Percentiles rank a stretch among this genome's conserved stretches.
Conservation (phyloP, 2,888 invertebrate species). For the Liposcelis brunnea region DNA sequence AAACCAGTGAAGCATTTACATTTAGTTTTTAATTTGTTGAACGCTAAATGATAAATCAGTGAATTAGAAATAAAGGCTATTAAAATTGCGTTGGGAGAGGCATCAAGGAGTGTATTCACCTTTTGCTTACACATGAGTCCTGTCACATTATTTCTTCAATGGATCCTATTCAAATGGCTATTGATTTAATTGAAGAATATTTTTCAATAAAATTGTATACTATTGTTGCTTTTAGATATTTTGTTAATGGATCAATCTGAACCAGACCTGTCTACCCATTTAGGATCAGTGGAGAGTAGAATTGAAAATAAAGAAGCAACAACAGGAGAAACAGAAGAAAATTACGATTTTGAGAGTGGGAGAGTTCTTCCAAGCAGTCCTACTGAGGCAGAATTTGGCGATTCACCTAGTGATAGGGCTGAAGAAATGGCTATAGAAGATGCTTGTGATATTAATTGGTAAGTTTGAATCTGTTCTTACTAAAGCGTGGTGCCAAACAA, state of each 20-base stretch:
- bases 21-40: too few species aligned
- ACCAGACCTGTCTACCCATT: neutral
- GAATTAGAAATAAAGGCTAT: too few species aligned
- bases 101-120: too few species aligned
- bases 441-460: neutral
- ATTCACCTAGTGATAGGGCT: slow-evolving; percentile 1
- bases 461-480: neutral
- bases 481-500: too few species aligned
- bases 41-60: too few species aligned
- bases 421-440: slow-evolving; percentile 6
- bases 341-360: neutral
- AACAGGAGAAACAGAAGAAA: neutral
- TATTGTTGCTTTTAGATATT: too few species aligned
- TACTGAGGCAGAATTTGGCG: slow-evolving; percentile 1
- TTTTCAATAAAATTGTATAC: too few species aligned
- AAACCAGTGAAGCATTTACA: too few species aligned
- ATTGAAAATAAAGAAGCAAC: slow-evolving; percentile 3
- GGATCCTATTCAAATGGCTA: neutral
- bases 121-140: too few species aligned
- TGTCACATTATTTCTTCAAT: neutral
- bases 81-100: too few species aligned
- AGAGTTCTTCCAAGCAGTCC: neutral
- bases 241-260: neutral
- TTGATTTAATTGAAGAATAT: neutral
- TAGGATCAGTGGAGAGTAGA: neutral